Percentiles rank a stretch among this genome's conserved stretches.
These are phyloP conservation scores for Echinarachnius parma DNA, from an alignment of 53 echinoderm and acorn worm species.

Conservation along the genomic window DNA sequence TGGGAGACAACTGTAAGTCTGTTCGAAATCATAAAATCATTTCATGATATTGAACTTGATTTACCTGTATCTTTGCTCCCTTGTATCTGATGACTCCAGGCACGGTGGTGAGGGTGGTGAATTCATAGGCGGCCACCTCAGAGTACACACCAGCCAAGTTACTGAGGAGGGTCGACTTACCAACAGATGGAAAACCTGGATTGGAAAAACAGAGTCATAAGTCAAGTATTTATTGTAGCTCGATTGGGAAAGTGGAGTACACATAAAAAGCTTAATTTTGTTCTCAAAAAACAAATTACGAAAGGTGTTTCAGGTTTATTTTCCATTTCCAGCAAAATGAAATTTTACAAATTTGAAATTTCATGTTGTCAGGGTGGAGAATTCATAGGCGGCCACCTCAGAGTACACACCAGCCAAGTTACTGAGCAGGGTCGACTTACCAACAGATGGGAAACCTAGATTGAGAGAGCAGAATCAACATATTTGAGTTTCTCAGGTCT, in stretches of 20 bases:
- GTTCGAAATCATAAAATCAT: no score
- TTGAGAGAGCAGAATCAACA: no score
- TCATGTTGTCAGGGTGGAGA: constrained; percentile 94
- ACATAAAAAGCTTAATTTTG: no score
- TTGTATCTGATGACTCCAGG: constrained; percentile 99
- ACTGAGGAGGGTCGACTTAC: constrained; percentile 94
- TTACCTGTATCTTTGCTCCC: constrained; percentile 98
- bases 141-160: constrained; percentile 98
- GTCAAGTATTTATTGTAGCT: neutral
- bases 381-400: constrained; percentile 97
- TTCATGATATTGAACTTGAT: no score
- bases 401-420: constrained; percentile 98
- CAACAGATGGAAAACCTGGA: constrained; percentile 95
- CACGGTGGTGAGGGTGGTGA: constrained; percentile 95
- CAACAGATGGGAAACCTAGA: constrained; percentile 95
- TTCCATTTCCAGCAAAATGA: no score
- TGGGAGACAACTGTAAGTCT: no score
- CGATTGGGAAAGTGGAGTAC: no score
- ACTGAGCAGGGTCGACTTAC: constrained; percentile 94
- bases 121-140: constrained; percentile 97
- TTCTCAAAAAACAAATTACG: no score
- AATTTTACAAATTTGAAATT: no score
- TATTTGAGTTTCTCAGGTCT: no score
- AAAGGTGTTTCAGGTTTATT: no score
- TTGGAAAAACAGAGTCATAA: neutral